These are phyloP conservation scores for Styela plicata DNA, from an alignment of 23 tunicate species.

Conservation along the genomic window DNA sequence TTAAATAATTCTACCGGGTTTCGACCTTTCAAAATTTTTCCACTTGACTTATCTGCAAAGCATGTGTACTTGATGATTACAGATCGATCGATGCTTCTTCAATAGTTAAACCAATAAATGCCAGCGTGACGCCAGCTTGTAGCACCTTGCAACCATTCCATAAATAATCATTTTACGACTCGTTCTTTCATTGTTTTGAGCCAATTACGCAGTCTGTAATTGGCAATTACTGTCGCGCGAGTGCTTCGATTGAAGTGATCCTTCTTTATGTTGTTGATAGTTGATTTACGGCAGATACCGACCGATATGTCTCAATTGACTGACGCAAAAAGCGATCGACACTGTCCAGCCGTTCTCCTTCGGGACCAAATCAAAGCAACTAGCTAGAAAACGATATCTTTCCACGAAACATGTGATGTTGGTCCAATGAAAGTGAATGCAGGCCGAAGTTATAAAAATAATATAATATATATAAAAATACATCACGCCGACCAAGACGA, in stretches of 20 bases:
- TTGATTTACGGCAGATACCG: not conserved
- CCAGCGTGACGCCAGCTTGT: not conserved
- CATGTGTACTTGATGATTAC: not conserved
- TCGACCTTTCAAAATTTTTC: too few relatives aligned
- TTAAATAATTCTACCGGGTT: too few relatives aligned
- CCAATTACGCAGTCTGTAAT: slow-evolving; percentile 20
- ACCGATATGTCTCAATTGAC: slow-evolving; percentile 26
- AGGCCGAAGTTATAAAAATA: too few relatives aligned
- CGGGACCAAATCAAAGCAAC: not conserved
- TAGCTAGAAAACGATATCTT: not conserved
- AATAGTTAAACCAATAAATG: not conserved
- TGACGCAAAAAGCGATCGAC: slow-evolving; percentile 16
- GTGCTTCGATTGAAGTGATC: not conserved
- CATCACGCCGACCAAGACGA: too few relatives aligned
- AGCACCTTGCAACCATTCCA: not conserved
- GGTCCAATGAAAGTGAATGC: too few relatives aligned
- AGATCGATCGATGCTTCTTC: not conserved
- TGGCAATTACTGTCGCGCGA: slow-evolving; percentile 28
- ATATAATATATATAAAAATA: too few relatives aligned
- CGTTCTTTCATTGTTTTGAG: not conserved
- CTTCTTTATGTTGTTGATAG: not conserved
- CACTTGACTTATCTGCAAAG: too few relatives aligned
- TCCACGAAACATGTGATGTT: too few relatives aligned
- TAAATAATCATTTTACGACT: slow-evolving; percentile 12
- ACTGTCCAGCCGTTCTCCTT: not conserved